phyloP scores from a whole-genome alignment of 2,888 invertebrate genomes.

The Machimus atricapillus region DNA sequence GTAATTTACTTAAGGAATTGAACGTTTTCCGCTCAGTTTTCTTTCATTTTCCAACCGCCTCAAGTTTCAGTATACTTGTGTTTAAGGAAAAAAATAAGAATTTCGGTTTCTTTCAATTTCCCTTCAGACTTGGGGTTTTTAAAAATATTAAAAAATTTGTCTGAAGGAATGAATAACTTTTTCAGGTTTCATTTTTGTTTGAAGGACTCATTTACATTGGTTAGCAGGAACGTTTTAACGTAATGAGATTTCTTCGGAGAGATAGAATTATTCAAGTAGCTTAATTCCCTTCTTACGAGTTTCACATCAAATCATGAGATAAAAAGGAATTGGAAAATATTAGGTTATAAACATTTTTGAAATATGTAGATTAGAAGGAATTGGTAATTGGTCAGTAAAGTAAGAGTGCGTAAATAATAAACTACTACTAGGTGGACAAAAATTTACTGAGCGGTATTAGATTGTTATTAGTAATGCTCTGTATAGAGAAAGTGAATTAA shows the following conservation, averaged over 20 bases:
- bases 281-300: not conserved
- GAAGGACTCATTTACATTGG: not conserved
- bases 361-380: not conserved
- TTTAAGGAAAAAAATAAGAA: not conserved
- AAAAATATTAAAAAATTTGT: not conserved
- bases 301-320: not conserved
- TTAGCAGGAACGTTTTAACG: not conserved
- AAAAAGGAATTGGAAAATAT: not conserved
- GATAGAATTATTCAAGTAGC: not conserved
- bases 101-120: not conserved
- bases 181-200: not conserved
- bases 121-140: not conserved
- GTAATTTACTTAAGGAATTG: constrained; percentile 11
- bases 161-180: not conserved
- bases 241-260: not conserved
- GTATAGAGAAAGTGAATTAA: too few species aligned
- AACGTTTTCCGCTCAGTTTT: not conserved
- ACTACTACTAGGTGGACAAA: too few species aligned
- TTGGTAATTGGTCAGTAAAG: not conserved
- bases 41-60: not conserved
- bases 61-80: not conserved
- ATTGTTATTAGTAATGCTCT: too few species aligned
- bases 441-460: too few species aligned
- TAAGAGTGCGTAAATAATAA: not conserved
- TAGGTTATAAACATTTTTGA: not conserved